Evolutionary conservation across 1,140 invertebrate species (phyloP), one percentile per base, ranked within the genome.

Genomic region (Aricia agestis): DNA sequence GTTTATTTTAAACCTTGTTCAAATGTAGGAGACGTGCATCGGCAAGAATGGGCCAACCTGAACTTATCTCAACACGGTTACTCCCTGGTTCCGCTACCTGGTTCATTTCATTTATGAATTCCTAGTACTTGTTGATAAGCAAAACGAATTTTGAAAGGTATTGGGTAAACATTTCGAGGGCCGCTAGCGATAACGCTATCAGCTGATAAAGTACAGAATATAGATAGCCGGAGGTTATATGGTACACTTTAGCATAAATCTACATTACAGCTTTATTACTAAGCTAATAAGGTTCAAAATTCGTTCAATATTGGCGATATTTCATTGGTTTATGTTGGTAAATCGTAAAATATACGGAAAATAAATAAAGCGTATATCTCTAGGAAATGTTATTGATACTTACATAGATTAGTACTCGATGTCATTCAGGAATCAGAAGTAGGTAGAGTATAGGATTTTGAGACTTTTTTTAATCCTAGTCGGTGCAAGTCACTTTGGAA

Each of bases 101-200:
- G 9, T 6, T 10, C 0, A 25, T 11, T 25, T 18, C 15, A n/a
- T 63, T 19, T 63, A 2, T 9, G 11, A 63, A 19, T 63, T 63
- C 59, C 59, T 6, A 63, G 59, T 63, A 63, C 31, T 11, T 18
- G 59, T 63, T 63, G 59, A 63, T 63, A 63, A 63, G 59, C 59
- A 63, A 63, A 63, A 17, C 18, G 59, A 63, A 63, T 63, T 63
- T 63, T 63, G 59, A 63, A 63, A 63, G 59, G 59, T 63, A 63
- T 63, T 63, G 59, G 10, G 59, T 63, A 63, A 63, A 63, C 59
- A 31, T 63, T 63, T 63, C 59, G 59, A 63, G 59, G 59, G 18
- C 59, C 19, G 19, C 17, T 13, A 4, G 6, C 18, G 59, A 63
- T 63, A 63, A 11, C 19, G 11, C 59, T 63, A 63, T 63, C 59